Base-by-base conservation (phyloP, 2,797 vertebrate species). In the Sciurus carolinensis region DNA sequence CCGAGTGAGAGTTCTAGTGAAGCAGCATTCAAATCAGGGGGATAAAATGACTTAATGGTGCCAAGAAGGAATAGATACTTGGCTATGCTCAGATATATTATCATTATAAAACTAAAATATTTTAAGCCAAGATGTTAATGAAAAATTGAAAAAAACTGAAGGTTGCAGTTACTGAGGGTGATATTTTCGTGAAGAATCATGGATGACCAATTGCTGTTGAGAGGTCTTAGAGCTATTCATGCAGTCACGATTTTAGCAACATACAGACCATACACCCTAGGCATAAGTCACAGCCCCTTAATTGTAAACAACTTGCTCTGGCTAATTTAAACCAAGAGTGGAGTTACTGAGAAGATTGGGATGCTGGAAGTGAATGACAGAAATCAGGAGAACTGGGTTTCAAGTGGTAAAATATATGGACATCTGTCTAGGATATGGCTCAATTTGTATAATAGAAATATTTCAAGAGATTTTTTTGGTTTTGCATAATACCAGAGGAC, bases 71-170 rank as follows among this genome's bases (percentile, higher is more conserved):
- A 47, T 50, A 36, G 44, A 73, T 36, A 59, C 9, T 93, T 59
- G 76, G 18, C 67, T 17, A 59, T 47, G n/a, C 17, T 66, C 1
- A 28, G 57, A 91, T 90, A 62, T 69, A 69, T 24, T 44, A 52
- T 69, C 22, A 47, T 90, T 82, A 73, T 69, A 90, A 90, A 95
- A 50, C 52, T 67, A 64, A 95, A 79, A 83, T 88, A 82, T 72
- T 92, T 96, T 57, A 82, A 73, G 33, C 33, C 7, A 84, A 81
- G 47, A 69, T 93, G 39, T 90, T 95, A 84, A 86, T 64, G 76
- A 89, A 82, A 86, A 72, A 79, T 26, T 13, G 28, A 80, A 67
- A 80, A 64, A 79, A 59, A 47, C 84, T 79, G 30, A 95, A 88
- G 59, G 73, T 71, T 10, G 22, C 71, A 66, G n/a, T 93, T 66